These are phyloP conservation scores for Allophyes oxyacanthae DNA, from an alignment of 2,888 invertebrate genomes.

Conservation along the genomic window DNA sequence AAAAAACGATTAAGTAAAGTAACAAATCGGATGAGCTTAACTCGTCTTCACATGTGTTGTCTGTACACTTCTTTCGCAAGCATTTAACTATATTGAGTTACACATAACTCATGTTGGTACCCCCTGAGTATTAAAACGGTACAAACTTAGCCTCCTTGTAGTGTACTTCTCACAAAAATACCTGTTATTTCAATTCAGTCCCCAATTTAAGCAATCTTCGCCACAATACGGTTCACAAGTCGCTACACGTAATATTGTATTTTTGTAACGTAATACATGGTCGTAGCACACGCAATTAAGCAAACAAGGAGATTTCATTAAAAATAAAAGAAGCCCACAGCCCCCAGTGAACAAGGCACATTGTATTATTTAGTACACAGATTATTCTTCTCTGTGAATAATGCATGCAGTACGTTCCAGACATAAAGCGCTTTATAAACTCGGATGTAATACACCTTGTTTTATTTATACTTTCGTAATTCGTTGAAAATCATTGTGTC, in stretches of 20 bases:
- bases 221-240: slow-evolving; percentile 1
- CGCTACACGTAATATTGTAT: slow-evolving; percentile 24
- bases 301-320: slow-evolving; percentile 69
- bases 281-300: slow-evolving; percentile 63
- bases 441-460: slow-evolving; percentile 61
- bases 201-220: not conserved
- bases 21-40: slow-evolving; percentile 33
- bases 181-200: too few relatives aligned
- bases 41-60: slow-evolving; percentile 32
- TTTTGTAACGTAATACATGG: slow-evolving; percentile 45
- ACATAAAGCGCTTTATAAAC: slow-evolving; percentile 68
- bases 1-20: slow-evolving; percentile 31
- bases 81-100: slow-evolving; percentile 23
- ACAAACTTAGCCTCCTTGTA: too few relatives aligned
- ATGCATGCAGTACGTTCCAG: slow-evolving; percentile 63
- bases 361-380: slow-evolving; percentile 65
- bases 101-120: slow-evolving; percentile 6
- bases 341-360: slow-evolving; percentile 61
- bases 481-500: slow-evolving; percentile 45
- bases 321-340: slow-evolving; percentile 65
- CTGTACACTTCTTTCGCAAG: slow-evolving; percentile 24
- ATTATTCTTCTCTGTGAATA: slow-evolving; percentile 69
- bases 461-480: slow-evolving; percentile 54
- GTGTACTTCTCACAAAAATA: too few relatives aligned
- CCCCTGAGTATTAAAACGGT: not conserved